Evolutionary conservation across 2,113 vertebrate genomes (phyloP), one percentile per base, ranked within the genome.

Genomic region (Cranoglanis bouderius): DNA sequence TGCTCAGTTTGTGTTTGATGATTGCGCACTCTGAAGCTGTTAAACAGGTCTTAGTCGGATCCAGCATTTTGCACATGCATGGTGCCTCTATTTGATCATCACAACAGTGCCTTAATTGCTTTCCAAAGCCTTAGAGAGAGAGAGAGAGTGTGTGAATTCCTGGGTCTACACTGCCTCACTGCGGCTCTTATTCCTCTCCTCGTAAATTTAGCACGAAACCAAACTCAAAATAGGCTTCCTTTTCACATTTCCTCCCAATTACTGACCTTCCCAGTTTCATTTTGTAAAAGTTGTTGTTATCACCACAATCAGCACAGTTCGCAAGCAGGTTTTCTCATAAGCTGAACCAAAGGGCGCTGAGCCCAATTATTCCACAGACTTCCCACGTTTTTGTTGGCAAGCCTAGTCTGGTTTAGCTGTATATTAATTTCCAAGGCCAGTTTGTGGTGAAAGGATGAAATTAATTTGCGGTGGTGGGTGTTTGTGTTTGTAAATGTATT

Each of bases 81-180:
- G 38, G 84, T 53, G 78, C 83, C 91, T 93, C 91, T 94, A 92
- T 95, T 95, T 95, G 95, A 95, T 95, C 95, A 94, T 94, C 92
- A 93, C 92, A 90, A 93, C 91, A 81, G 93, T 87, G 88, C 90
- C 93, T 95, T 95, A 95, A 95, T 95, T 95, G 93, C 94, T 95
- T 95, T 94, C 94, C 93, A 94, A 94, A 95, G 94, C 94, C 93
- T 93, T 92, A 65, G 55, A 87, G 43, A 81, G 59, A 67, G 55
- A 82, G 74, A 63, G 53, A 59, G 53, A 78, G 63, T n/a, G 32
- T 72, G 19, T 72, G 29, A 46, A 67, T 80, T 38, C 32, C 77
- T 75, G 65, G 29, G 74, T 81, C 29, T 87, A 59, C 26, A 85
- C 82, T 82, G 89, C 89, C 89, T 88, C 89, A 70, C 80, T 84